These are phyloP conservation scores for Neocrepidodera transversa DNA, from an alignment of 2,888 invertebrate species.

Conservation along the genomic window DNA sequence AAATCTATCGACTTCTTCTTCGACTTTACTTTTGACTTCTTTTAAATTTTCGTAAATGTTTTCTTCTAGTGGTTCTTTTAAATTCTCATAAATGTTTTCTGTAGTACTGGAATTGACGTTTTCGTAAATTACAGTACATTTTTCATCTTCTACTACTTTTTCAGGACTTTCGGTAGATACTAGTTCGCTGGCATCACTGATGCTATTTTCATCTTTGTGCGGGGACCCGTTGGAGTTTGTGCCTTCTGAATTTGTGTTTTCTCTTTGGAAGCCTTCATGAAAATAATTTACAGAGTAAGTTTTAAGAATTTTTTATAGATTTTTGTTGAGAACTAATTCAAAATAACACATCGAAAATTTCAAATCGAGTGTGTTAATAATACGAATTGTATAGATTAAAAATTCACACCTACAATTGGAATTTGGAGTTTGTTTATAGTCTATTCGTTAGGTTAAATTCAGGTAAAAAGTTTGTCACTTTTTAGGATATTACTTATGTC, in stretches of 20 bases:
- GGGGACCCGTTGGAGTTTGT: constrained; percentile 41
- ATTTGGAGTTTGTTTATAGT: too few species aligned
- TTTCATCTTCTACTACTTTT: constrained; percentile 28
- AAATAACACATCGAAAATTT: too few species aligned
- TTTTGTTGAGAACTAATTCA: too few species aligned
- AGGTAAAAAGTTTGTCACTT: too few species aligned
- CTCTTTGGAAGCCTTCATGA: constrained; percentile 51
- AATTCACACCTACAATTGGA: too few species aligned
- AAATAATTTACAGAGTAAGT: not conserved
- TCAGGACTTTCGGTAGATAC: too few species aligned
- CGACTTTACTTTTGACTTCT: constrained; percentile 19
- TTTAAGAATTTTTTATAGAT: too few species aligned
- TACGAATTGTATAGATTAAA: too few species aligned
- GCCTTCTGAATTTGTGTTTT: constrained; percentile 44
- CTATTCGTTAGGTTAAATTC: too few species aligned
- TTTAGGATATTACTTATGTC: too few species aligned
- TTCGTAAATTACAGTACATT: constrained; percentile 46
- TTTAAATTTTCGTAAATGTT: constrained; percentile 47
- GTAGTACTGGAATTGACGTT: constrained; percentile 43
- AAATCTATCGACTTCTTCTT: constrained; percentile 28
- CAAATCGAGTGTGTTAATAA: too few species aligned
- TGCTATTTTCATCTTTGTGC: constrained; percentile 38
- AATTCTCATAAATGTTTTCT: constrained; percentile 48
- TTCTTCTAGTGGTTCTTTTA: constrained; percentile 36
- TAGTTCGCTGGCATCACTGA: constrained; percentile 37